Percentiles rank a stretch among this genome's conserved stretches.
Conservation (phyloP, 2,888 invertebrate species). For the Mesorhabditis belari region DNA sequence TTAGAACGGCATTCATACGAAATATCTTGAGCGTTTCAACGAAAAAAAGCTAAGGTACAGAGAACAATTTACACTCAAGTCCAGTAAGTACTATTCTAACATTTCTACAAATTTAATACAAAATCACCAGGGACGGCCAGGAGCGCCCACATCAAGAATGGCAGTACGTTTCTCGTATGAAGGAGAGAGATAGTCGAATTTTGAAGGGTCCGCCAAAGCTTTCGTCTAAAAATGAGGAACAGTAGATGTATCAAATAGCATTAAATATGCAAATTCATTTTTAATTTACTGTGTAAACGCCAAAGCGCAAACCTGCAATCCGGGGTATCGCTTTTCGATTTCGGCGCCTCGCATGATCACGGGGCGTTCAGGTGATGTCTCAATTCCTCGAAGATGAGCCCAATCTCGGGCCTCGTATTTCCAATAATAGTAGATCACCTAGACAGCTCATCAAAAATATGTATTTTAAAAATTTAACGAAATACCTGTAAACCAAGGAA, state of each 20-base stretch:
- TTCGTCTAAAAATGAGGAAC: conserved; percentile 2
- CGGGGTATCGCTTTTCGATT: conserved; percentile 39
- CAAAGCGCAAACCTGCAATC: conserved; percentile 23
- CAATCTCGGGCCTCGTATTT: conserved; percentile 49
- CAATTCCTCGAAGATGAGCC: conserved; percentile 41
- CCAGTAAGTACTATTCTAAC: too few species aligned
- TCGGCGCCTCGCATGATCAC: conserved; percentile 17
- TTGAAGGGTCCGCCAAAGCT: conserved; percentile 23
- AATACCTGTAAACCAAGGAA: conserved; percentile 23
- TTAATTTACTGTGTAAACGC: too few species aligned
- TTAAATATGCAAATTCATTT: too few species aligned
- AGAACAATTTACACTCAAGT: too few species aligned
- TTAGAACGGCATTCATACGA: too few species aligned
- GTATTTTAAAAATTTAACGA: too few species aligned
- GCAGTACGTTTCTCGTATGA: conserved; percentile 44
- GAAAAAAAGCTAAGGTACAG: too few species aligned
- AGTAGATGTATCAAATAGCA: not conserved
- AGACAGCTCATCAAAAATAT: not conserved
- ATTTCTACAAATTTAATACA: too few species aligned
- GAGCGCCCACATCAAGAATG: conserved; percentile 38
- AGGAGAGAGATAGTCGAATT: conserved; percentile 32
- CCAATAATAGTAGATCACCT: conserved; percentile 43
- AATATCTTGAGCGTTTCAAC: too few species aligned
- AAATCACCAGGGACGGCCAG: conserved; percentile 44
- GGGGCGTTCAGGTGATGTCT: conserved; percentile 34